Conservation (phyloP, 2,113 vertebrate genomes). For the Cyphomyrus plagiostoma region DNA sequence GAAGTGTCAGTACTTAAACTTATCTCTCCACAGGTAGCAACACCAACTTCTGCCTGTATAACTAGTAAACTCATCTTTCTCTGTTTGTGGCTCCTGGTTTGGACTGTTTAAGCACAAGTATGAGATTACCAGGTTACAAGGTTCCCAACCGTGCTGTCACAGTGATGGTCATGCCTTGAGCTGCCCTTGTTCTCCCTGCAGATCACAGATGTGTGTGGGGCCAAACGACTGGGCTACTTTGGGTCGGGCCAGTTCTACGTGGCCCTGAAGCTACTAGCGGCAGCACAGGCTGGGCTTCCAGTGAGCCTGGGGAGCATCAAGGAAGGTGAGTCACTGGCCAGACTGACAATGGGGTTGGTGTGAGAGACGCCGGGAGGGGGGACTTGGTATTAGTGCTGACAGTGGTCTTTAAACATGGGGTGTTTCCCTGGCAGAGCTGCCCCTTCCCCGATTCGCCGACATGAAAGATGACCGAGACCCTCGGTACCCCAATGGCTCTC, state of each 20-base stretch:
- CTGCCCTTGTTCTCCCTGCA: slow-evolving; percentile 43
- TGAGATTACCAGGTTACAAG: neutral
- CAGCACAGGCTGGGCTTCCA: slow-evolving; percentile 81
- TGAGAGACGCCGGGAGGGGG: slow-evolving; percentile 8
- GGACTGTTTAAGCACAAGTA: neutral
- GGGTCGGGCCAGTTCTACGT: slow-evolving; percentile 82
- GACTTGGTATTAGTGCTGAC: neutral
- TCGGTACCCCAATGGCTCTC: slow-evolving; percentile 53
- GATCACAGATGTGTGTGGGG: slow-evolving; percentile 88
- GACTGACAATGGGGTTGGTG: slow-evolving; percentile 40
- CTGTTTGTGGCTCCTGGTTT: neutral
- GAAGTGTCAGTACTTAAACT: neutral
- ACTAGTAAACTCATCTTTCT: neutral
- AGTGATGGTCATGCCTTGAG: neutral
- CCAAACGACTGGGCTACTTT: slow-evolving; percentile 84
- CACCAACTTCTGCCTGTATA: neutral
- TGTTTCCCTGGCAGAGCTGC: slow-evolving; percentile 64
- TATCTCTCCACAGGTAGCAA: neutral
- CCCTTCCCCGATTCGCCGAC: slow-evolving; percentile 76
- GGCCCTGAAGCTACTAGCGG: slow-evolving; percentile 87
- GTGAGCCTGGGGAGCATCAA: slow-evolving; percentile 77
- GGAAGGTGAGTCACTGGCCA: slow-evolving; percentile 69
- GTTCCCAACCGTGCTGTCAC: neutral
- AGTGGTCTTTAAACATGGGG: neutral
- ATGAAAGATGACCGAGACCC: slow-evolving; percentile 72